Percentiles rank a stretch among this genome's conserved stretches.
Evolutionary conservation across 2,113 vertebrate genomes (phyloP).

Genomic region (Lagopus leucura): DNA sequence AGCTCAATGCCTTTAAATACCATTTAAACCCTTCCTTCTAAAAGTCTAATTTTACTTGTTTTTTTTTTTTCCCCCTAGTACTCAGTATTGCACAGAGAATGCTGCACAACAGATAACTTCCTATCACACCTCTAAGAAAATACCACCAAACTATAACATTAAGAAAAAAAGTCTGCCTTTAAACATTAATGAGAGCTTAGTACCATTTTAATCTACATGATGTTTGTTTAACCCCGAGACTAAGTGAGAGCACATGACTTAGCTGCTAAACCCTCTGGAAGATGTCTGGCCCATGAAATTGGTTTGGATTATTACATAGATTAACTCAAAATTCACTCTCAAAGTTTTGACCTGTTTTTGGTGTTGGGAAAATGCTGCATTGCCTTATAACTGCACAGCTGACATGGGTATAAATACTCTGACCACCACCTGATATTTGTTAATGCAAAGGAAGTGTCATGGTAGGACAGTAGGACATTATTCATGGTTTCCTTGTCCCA

Average conservation of each 20-base stretch:
- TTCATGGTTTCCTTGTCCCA: not conserved
- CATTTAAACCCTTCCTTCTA: not conserved
- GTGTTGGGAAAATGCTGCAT: not conserved
- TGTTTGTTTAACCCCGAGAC: not conserved
- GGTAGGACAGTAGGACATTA: not conserved
- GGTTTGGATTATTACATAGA: not conserved
- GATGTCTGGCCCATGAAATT: not conserved
- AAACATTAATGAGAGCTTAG: not conserved
- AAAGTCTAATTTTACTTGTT: not conserved
- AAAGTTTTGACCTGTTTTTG: not conserved
- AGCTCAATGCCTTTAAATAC: not conserved
- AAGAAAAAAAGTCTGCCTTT: not conserved
- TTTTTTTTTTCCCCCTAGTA: not conserved
- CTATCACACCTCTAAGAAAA: conserved; percentile 11
- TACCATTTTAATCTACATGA: not conserved
- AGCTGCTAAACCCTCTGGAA: not conserved
- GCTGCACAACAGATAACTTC: not conserved
- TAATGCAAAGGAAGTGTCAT: not conserved
- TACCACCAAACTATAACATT: not conserved
- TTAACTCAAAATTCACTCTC: not conserved
- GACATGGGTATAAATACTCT: not conserved
- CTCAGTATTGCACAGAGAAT: not conserved
- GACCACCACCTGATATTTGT: not conserved
- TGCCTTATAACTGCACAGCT: not conserved
- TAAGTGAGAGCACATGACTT: not conserved